Base-by-base conservation (phyloP, 2,888 invertebrate species). In the Idaea aversata region DNA sequence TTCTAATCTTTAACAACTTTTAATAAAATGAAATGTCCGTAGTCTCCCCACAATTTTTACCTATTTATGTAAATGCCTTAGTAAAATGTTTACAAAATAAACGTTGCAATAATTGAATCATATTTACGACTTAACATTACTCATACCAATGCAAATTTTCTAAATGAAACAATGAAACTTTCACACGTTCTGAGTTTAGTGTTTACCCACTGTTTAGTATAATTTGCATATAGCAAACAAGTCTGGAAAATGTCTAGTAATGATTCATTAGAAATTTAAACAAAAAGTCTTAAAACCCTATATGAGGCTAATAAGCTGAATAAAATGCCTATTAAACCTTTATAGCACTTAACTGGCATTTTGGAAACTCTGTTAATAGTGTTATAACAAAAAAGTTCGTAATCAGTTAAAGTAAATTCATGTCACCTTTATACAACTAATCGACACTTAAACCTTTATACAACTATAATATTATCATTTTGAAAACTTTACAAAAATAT, bases 151-250 rank as follows among this genome's bases (percentile, higher is more conserved):
- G 47, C 47, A 47, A 47, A 47, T 47, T 73, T 73, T 67, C 63
- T 67, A 58, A 25, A 58, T 10, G 63, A 64, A 71, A 72, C 70
- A 73, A 72, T 66, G 72, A 64, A 65, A 64, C 73, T 73, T 73
- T 72, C 72, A 71, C 70, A 73, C 72, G 47, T 65, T 62, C 16
- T 38, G 59, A 67, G 67, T 70, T 70, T 70, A 72, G 59, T 67
- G 67, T 70, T 70, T 70, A 72, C 70, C 68, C 70, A 70, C 70
- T 64, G 67, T 68, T 70, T 69, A 15, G 47, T 47, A 47, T 38
- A 47, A 47, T 47, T 47, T 47, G 47, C 6, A 6, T 47, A 47
- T 10, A 10, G 47, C 7, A 47, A 47, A 47, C 47, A 47, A 47
- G 4, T 47, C 47, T 47, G 47, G 13, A 6, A 13, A 47, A 47